Evolutionary conservation across 2,888 invertebrate genomes (phyloP), one percentile per base, ranked within the genome.

Genomic region (Nephrotoma guestfalica): DNA sequence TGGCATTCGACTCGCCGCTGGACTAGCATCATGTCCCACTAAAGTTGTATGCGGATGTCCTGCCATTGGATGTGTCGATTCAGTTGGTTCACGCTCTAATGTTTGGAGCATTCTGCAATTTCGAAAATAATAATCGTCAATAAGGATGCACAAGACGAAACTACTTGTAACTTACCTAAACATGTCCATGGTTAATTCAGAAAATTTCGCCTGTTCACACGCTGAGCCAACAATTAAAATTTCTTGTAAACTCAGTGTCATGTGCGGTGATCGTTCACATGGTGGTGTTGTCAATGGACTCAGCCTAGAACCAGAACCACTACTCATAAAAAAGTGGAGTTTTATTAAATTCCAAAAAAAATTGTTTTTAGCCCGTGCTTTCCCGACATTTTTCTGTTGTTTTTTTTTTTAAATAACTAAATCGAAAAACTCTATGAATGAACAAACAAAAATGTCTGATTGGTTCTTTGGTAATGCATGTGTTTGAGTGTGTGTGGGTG

Each of bases 141-240:
- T 6, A 4, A 3, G n/a, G 11, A 13, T 86, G 15, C 7, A 11
- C 84, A 11, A 6, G 83, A 83, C 9, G 18, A 18, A 43, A 18
- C 6, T 40, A 5, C 30, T 85, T 85, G 6, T 30, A 30, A 41
- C 88, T 88, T 87, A 91, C 91, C 92, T 90, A 92, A 97, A 99
- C 99, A 99, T 99, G 92, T 99, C 99, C 94, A 99, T 95, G 13
- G 98, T 98, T 88, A 99, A 92, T 92, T 99, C 98, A 88, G 97
- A 98, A 92, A 98, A 98, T 92, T 98, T 98, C 45, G 98, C 97
- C 93, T 99, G 98, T 90, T 98, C 97, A 88, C 96, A 94, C 89
- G 96, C 96, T 91, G 98, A 98, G 87, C 99, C 98, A 87, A 99
- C 95, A 88, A 99, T 97, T 87, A 99, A 93, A 88, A 97, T 97